Conservation (phyloP, 2,797 vertebrate species). For the Moxostoma hubbsi region DNA sequence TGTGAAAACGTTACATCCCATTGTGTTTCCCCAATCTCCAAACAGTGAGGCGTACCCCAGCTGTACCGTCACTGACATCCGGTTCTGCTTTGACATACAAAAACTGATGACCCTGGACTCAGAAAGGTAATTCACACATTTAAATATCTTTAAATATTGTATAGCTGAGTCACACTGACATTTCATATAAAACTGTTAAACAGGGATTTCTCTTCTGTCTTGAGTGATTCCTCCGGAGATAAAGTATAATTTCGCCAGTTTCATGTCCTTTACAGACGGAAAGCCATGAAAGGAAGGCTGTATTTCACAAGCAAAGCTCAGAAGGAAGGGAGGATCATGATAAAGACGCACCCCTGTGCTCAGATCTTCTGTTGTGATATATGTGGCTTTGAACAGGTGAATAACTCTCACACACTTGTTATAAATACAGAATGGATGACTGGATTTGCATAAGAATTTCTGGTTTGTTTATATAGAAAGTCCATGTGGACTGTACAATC, state of each 20-base stretch:
- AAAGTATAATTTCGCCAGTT: neutral
- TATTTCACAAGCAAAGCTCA: conserved; percentile 92
- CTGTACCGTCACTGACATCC: conserved; percentile 91
- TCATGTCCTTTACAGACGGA: conserved; percentile 78
- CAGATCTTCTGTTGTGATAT: conserved; percentile 89
- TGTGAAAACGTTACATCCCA: too few relatives aligned
- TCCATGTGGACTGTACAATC: too few relatives aligned
- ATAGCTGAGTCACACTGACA: neutral
- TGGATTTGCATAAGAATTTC: neutral
- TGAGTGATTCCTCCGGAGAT: neutral
- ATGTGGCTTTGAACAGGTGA: conserved; percentile 92
- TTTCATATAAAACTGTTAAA: neutral
- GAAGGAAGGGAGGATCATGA: conserved; percentile 92
- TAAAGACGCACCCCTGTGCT: conserved; percentile 90
- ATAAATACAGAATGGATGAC: neutral
- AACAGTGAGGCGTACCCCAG: conserved; percentile 95
- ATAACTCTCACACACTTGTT: neutral
- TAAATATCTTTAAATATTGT: neutral
- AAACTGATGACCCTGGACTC: conserved; percentile 90
- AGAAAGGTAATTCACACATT: conserved; percentile 81
- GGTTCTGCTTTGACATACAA: conserved; percentile 91
- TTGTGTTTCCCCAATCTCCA: neutral
- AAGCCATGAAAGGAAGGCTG: conserved; percentile 94
- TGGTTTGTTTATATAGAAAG: too few relatives aligned
- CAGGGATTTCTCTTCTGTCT: neutral